These are phyloP conservation scores for Paradisaea rubra DNA, from an alignment of 2,113 vertebrate genomes.

Conservation along the genomic window DNA sequence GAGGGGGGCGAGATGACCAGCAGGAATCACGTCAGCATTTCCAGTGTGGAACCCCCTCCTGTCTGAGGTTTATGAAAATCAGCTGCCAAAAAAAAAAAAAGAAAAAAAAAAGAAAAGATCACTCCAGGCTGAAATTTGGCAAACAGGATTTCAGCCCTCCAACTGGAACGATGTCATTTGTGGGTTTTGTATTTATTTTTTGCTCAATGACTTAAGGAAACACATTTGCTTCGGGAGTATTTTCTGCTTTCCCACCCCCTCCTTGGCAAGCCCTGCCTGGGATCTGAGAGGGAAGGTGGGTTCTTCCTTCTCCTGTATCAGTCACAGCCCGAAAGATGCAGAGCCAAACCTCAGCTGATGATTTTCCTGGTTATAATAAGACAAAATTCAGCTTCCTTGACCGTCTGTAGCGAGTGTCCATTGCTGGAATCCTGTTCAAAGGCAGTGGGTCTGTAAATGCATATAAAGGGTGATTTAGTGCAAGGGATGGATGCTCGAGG, in stretches of 20 bases:
- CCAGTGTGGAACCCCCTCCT: background rate
- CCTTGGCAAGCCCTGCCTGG: background rate
- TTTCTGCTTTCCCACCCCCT: background rate
- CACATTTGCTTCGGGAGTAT: background rate
- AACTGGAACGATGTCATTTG: background rate
- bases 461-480: background rate
- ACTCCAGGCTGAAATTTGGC: conserved; percentile 5
- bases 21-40: background rate
- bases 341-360: background rate
- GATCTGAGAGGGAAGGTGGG: background rate
- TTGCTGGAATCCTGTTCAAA: background rate
- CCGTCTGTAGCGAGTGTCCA: background rate
- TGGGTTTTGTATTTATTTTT: background rate
- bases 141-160: background rate
- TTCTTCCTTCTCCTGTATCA: background rate
- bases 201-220: background rate
- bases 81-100: background rate
- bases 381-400: background rate
- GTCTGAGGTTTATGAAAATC: background rate
- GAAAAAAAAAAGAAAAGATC: background rate
- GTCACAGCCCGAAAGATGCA: background rate
- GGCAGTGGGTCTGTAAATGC: background rate
- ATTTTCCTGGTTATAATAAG: background rate
- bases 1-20: background rate
- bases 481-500: background rate